phyloP scores from a whole-genome alignment of 1,140 invertebrate genomes.

The Akabosia matsudoensis region DNA sequence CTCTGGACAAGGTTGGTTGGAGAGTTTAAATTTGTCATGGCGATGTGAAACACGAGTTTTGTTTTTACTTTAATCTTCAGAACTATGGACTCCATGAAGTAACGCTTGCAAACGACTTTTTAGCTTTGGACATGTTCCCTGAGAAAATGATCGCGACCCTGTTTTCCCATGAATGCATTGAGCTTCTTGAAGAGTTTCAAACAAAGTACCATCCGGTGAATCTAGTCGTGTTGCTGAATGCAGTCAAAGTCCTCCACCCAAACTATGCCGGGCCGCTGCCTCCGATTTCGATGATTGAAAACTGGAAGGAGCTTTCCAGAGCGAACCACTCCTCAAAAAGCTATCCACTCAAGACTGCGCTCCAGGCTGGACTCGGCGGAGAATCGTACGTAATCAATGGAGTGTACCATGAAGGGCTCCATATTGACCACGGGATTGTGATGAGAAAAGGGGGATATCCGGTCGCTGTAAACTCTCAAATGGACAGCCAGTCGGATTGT shows the following conservation, averaged over 20 bases:
- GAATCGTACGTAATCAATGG: constrained; percentile 52
- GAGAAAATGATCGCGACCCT: constrained; percentile 52
- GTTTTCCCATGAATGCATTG: constrained; percentile 44
- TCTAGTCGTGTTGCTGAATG: constrained; percentile 58
- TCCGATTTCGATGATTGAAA: constrained; percentile 47
- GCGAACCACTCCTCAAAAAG: constrained; percentile 30
- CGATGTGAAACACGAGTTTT: too few relatives aligned
- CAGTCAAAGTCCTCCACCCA: constrained; percentile 57
- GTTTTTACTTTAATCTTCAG: neutral
- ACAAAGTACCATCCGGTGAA: constrained; percentile 54
- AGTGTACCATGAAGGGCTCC: constrained; percentile 53
- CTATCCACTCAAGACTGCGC: constrained; percentile 50
- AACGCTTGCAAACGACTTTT: constrained; percentile 54
- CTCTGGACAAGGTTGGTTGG: constrained; percentile 34
- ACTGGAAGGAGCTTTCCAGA: constrained; percentile 23
- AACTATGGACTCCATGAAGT: constrained; percentile 52
- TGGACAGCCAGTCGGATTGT: neutral
- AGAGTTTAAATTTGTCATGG: neutral
- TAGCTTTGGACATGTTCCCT: constrained; percentile 57
- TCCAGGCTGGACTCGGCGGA: constrained; percentile 54
- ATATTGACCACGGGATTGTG: constrained; percentile 56
- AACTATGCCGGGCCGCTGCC: constrained; percentile 53
- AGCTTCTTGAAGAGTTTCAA: constrained; percentile 40
- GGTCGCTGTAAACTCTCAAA: constrained; percentile 51
- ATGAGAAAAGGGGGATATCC: constrained; percentile 57